Conservation (phyloP, 2,797 vertebrate genomes). For the Sebastes steindachneri region DNA sequence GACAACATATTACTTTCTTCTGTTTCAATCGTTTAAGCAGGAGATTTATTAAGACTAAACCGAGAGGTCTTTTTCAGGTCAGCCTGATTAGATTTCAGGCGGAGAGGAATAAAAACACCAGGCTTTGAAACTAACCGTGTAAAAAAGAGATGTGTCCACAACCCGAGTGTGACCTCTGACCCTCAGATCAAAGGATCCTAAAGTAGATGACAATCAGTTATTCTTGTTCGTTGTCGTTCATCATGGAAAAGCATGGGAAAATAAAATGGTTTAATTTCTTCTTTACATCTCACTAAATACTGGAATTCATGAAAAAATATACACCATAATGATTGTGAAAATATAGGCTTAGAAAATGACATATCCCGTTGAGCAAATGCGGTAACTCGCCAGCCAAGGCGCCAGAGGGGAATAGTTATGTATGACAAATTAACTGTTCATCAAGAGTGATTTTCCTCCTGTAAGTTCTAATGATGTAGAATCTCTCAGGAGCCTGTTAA, state of each 20-base stretch:
- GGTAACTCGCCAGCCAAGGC: background rate
- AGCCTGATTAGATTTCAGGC: constrained; percentile 62
- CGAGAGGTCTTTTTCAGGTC: constrained; percentile 46
- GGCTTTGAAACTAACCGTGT: constrained; percentile 29
- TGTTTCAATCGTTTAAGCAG: constrained; percentile 47
- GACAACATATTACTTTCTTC: constrained; percentile 44
- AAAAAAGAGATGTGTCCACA: constrained; percentile 29
- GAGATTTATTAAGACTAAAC: constrained; percentile 46
- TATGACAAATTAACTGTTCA: constrained; percentile 46
- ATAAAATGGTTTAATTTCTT: background rate
- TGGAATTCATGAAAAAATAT: background rate
- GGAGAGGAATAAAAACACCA: constrained; percentile 40
- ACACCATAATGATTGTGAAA: constrained; percentile 5
- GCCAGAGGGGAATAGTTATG: background rate
- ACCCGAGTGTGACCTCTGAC: constrained; percentile 36
- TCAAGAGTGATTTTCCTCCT: constrained; percentile 36
- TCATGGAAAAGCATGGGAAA: background rate
- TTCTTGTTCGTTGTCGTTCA: constrained; percentile 29
- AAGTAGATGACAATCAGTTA: constrained; percentile 30
- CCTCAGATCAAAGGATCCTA: constrained; percentile 23
- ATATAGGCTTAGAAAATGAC: constrained; percentile 1
- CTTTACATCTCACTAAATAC: background rate
- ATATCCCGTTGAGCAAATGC: background rate
- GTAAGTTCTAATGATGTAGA: constrained; percentile 32
- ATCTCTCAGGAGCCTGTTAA: constrained; percentile 25